phyloP scores from a whole-genome alignment of 2,888 invertebrate genomes.

The Drosophila maculinotata region DNA sequence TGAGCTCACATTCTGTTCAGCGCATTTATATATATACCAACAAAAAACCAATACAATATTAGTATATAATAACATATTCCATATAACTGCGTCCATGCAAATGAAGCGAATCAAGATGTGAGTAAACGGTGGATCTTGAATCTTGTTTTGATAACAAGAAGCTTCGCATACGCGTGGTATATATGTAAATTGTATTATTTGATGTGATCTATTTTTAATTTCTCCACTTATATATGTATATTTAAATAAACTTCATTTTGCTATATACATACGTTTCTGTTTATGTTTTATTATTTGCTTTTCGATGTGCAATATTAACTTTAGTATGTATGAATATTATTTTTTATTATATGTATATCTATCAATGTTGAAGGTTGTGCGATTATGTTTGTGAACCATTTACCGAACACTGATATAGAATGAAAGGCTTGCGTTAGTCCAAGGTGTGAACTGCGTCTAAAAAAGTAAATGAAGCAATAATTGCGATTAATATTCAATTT shows the following conservation, averaged over 20 bases:
- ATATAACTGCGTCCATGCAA: slow-evolving; percentile 40
- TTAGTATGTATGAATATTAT: slow-evolving; percentile 36
- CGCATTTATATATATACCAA: slow-evolving; percentile 63
- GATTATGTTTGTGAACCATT: slow-evolving; percentile 74
- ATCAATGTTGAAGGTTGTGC: slow-evolving; percentile 75
- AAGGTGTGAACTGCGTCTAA: slow-evolving; percentile 37
- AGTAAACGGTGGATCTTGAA: slow-evolving; percentile 21
- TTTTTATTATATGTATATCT: slow-evolving; percentile 39
- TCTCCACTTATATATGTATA: slow-evolving; percentile 60
- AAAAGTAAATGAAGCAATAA: slow-evolving; percentile 70
- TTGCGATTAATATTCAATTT: slow-evolving; percentile 70
- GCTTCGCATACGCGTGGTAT: slow-evolving; percentile 45
- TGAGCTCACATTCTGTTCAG: slow-evolving; percentile 67
- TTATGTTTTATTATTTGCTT: slow-evolving; percentile 22
- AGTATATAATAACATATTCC: slow-evolving; percentile 63
- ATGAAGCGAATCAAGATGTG: slow-evolving; percentile 26
- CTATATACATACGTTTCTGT: slow-evolving; percentile 39
- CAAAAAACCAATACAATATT: slow-evolving; percentile 55
- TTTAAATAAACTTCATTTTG: slow-evolving; percentile 70
- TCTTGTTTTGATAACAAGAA: slow-evolving; percentile 45
- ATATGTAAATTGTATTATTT: slow-evolving; percentile 76
- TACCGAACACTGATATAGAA: slow-evolving; percentile 48
- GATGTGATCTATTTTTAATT: slow-evolving; percentile 78
- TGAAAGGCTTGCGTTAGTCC: slow-evolving; percentile 62
- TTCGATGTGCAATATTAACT: slow-evolving; percentile 48